Conservation (phyloP, 2,888 invertebrate species). For the Drosophila pseudotalamancana region DNA sequence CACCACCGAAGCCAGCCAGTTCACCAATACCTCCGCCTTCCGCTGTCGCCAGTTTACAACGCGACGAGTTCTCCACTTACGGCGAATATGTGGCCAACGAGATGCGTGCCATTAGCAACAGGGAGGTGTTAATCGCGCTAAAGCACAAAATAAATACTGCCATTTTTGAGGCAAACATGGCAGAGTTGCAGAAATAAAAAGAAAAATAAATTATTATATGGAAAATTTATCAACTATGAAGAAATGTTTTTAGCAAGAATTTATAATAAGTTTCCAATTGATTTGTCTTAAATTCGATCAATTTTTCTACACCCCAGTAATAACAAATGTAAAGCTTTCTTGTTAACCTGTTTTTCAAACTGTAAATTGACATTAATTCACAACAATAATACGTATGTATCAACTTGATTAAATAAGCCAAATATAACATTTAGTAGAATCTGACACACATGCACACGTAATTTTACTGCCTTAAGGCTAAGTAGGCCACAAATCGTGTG, state of each 20-base stretch:
- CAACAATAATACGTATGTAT: slow-evolving; percentile 25
- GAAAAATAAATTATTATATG: slow-evolving; percentile 11
- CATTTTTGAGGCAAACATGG: slow-evolving; percentile 87
- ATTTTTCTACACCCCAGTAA: slow-evolving; percentile 23
- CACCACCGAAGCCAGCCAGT: slow-evolving; percentile 45
- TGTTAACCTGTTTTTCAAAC: slow-evolving; percentile 32
- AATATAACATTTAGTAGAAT: slow-evolving; percentile 64
- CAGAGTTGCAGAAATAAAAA: slow-evolving; percentile 84
- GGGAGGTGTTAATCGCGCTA: slow-evolving; percentile 86
- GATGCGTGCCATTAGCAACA: slow-evolving; percentile 86
- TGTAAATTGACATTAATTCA: slow-evolving; percentile 53
- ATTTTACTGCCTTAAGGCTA: background rate
- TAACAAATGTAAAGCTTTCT: slow-evolving; percentile 32
- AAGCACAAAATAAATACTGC: slow-evolving; percentile 87
- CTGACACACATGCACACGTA: slow-evolving; percentile 28
- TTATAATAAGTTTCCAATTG: slow-evolving; percentile 49
- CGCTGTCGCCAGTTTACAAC: slow-evolving; percentile 39
- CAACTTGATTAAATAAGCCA: slow-evolving; percentile 69
- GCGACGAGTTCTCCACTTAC: slow-evolving; percentile 86
- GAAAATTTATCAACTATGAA: slow-evolving; percentile 23
- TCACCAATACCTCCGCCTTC: slow-evolving; percentile 44
- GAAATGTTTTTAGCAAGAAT: slow-evolving; percentile 55
- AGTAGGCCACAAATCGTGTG: slow-evolving; percentile 3
- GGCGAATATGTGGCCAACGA: slow-evolving; percentile 87
- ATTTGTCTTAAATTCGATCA: slow-evolving; percentile 18